A percentile compares a stretch with the other conserved stretches of the same genome.
Evolutionary conservation across 2,113 vertebrate species (phyloP).

Genomic region (Perognathus longimembris): DNA sequence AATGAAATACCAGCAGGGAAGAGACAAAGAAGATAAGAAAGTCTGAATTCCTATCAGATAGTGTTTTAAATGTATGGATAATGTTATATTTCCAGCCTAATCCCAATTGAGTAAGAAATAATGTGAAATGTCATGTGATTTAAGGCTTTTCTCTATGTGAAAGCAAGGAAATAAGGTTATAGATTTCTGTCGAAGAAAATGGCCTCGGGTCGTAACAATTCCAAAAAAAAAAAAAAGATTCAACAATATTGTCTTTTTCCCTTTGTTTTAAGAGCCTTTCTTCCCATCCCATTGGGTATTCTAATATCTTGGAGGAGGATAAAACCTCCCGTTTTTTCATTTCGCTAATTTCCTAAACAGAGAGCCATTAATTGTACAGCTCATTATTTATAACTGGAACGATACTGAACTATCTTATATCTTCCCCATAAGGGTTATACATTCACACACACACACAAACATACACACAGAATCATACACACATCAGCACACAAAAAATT

Average conservation of each 20-base stretch:
- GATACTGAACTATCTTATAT: slow-evolving; percentile 7
- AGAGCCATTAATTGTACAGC: slow-evolving; percentile 3
- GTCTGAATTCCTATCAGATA: slow-evolving; percentile 23
- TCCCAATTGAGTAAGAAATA: slow-evolving; percentile 50
- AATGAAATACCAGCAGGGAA: slow-evolving; percentile 67
- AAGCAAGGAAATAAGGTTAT: slow-evolving; percentile 62
- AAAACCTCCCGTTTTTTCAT: background rate
- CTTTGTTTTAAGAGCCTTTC: slow-evolving; percentile 32
- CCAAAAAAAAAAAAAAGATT: slow-evolving; percentile 54
- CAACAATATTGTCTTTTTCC: slow-evolving; percentile 37
- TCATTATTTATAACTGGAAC: slow-evolving; percentile 6
- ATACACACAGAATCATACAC: background rate
- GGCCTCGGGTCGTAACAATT: slow-evolving; percentile 70
- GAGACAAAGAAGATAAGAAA: slow-evolving; percentile 56
- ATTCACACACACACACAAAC: background rate
- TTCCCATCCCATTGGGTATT: slow-evolving; percentile 63
- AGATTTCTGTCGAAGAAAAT: slow-evolving; percentile 67
- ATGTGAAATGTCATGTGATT: slow-evolving; percentile 58
- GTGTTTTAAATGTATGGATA: slow-evolving; percentile 60
- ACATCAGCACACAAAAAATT: slow-evolving; percentile 28
- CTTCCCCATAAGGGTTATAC: background rate
- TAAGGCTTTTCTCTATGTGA: slow-evolving; percentile 62
- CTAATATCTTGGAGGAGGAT: background rate
- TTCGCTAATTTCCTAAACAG: slow-evolving; percentile 43
- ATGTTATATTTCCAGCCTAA: slow-evolving; percentile 59